Percentiles rank a stretch among this genome's conserved stretches.
Conservation (phyloP, 2,113 vertebrate genomes). For the Larimichthys polyactis region DNA sequence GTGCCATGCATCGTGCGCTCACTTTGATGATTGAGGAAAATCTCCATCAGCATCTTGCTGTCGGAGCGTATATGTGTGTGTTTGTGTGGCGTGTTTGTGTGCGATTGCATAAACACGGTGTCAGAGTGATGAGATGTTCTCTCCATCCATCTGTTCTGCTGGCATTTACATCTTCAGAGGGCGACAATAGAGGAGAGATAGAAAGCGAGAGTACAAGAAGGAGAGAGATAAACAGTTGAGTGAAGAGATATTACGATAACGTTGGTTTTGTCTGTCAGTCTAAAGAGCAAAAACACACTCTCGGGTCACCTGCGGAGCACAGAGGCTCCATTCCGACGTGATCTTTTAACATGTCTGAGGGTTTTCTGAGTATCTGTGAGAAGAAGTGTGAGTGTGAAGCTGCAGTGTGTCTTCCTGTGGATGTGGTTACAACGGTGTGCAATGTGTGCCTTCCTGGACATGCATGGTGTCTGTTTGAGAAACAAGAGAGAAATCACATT, state of each 20-base stretch:
- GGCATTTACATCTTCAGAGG: slow-evolving; percentile 71
- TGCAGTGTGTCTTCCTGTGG: slow-evolving; percentile 56
- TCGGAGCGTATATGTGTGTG: slow-evolving; percentile 18
- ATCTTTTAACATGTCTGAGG: slow-evolving; percentile 38
- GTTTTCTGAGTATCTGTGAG: slow-evolving; percentile 34
- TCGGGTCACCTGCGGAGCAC: slow-evolving; percentile 35
- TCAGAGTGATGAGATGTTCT: slow-evolving; percentile 73
- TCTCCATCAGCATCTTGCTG: slow-evolving; percentile 55
- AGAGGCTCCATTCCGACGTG: slow-evolving; percentile 5
- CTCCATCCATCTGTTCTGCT: slow-evolving; percentile 79
- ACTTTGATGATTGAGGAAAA: slow-evolving; percentile 69
- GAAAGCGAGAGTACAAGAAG: neutral
- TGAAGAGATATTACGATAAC: slow-evolving; percentile 21
- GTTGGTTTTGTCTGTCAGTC: slow-evolving; percentile 39
- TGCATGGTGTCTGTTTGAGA: slow-evolving; percentile 3
- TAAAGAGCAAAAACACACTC: slow-evolving; percentile 15
- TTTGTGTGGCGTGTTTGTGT: slow-evolving; percentile 56
- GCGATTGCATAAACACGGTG: slow-evolving; percentile 74
- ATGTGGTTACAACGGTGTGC: slow-evolving; percentile 42
- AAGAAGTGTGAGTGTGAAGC: slow-evolving; percentile 18
- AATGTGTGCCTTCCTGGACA: slow-evolving; percentile 10
- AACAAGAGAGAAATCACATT: slow-evolving; percentile 49
- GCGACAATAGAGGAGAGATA: slow-evolving; percentile 54
- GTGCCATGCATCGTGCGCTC: slow-evolving; percentile 25
- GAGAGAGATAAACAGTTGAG: slow-evolving; percentile 30